A percentile compares a stretch with the other conserved stretches of the same genome.
Evolutionary conservation across 2,113 vertebrate species (phyloP).

Genomic region (Indicator maculatus): DNA sequence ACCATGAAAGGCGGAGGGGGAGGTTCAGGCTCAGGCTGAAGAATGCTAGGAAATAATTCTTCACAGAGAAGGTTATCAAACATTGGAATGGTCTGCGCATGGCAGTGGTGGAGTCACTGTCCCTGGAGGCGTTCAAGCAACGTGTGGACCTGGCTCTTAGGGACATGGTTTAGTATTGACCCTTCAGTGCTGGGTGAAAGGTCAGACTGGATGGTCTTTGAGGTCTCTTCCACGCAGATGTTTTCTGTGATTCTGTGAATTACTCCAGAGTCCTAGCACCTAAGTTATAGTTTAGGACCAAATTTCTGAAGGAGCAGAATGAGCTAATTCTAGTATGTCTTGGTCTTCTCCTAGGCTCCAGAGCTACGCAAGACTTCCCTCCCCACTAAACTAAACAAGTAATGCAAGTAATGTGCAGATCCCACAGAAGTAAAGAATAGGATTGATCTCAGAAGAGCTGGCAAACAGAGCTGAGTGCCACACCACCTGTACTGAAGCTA

Average conservation of each 20-base stretch:
- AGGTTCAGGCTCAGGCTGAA: no score
- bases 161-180: no score
- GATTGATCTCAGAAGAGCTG: neutral
- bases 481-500: neutral
- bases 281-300: neutral
- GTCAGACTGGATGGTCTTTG: no score
- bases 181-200: no score
- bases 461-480: neutral
- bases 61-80: no score
- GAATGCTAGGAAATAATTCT: no score
- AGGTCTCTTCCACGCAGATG: no score
- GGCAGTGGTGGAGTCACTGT: no score
- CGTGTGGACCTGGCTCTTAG: no score
- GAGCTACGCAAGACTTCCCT: neutral
- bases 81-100: no score
- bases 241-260: no score
- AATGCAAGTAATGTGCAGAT: neutral
- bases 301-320: neutral
- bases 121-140: no score
- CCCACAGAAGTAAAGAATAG: neutral
- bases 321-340: neutral
- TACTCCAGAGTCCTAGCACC: neutral
- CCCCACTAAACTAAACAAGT: neutral
- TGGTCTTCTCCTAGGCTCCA: neutral
- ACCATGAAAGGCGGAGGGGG: neutral